Percentiles rank a stretch among this genome's conserved stretches.
These are phyloP conservation scores for Semotilus atromaculatus DNA, from an alignment of 2,797 vertebrate genomes.

Conservation along the genomic window DNA sequence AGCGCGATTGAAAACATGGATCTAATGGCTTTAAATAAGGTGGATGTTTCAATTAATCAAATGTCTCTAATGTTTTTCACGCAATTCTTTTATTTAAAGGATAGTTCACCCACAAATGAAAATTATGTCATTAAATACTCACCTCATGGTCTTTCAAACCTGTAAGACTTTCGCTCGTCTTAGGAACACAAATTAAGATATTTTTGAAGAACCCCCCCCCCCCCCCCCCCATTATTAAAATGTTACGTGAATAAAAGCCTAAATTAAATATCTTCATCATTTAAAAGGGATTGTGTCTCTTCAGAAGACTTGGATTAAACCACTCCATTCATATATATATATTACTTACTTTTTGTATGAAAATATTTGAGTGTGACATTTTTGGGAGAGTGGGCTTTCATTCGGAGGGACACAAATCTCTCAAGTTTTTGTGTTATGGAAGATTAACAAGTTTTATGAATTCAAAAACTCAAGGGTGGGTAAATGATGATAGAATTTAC, in stretches of 20 bases:
- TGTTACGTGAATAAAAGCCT: too few relatives aligned
- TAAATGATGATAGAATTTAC: background rate
- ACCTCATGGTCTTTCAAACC: background rate
- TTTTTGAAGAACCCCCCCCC: too few relatives aligned
- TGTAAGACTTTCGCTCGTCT: background rate
- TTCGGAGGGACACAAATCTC: background rate
- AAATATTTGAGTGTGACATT: background rate
- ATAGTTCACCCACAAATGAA: background rate
- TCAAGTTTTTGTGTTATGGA: background rate
- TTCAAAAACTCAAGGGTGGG: background rate
- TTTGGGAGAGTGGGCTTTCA: background rate
- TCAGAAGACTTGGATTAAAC: background rate
- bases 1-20: conserved; percentile 87
- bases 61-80: background rate
- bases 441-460: background rate
- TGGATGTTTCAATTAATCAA: conserved; percentile 54
- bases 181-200: too few relatives aligned
- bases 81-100: background rate
- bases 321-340: background rate
- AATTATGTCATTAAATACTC: background rate
- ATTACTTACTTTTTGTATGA: background rate
- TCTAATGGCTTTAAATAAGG: conserved; percentile 80
- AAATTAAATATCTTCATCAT: too few relatives aligned
- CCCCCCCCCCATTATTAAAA: too few relatives aligned
- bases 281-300: too few relatives aligned